These are phyloP conservation scores for Calephelis perditalis DNA, from an alignment of 2,888 invertebrate species.

Conservation along the genomic window DNA sequence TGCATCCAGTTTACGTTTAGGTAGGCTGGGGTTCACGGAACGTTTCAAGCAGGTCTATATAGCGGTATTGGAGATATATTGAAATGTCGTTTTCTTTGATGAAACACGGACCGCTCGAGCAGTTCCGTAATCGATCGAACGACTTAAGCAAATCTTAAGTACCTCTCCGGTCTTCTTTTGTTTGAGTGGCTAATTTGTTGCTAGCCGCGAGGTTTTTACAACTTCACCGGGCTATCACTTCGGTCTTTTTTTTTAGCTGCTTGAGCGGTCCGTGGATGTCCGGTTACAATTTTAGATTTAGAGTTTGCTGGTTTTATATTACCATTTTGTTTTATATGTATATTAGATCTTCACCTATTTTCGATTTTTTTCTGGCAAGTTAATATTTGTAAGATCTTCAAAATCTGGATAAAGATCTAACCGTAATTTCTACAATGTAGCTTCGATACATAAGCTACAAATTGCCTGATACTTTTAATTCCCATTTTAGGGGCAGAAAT, in stretches of 20 bases:
- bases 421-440: too few relatives aligned
- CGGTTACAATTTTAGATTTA: slow-evolving; percentile 20
- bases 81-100: not conserved
- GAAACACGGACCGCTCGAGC: slow-evolving; percentile 7
- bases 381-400: too few relatives aligned
- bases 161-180: slow-evolving; percentile 24
- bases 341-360: not conserved
- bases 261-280: slow-evolving; percentile 36
- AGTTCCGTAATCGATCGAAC: slow-evolving; percentile 8
- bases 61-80: not conserved
- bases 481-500: too few relatives aligned
- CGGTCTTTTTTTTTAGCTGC: slow-evolving; percentile 28
- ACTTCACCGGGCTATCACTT: not conserved
- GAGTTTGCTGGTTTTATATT: slow-evolving; percentile 22
- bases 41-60: slow-evolving; percentile 7
- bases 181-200: not conserved
- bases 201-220: too few relatives aligned
- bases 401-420: too few relatives aligned
- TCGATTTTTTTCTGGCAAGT: too few relatives aligned
- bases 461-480: too few relatives aligned
- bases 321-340: slow-evolving; percentile 17
- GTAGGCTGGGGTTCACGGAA: slow-evolving; percentile 5
- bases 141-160: not conserved
- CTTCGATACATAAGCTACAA: too few relatives aligned
- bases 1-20: slow-evolving; percentile 11